phyloP scores from a whole-genome alignment of 1,140 invertebrate species.

The Drosophila kurseongensis region DNA sequence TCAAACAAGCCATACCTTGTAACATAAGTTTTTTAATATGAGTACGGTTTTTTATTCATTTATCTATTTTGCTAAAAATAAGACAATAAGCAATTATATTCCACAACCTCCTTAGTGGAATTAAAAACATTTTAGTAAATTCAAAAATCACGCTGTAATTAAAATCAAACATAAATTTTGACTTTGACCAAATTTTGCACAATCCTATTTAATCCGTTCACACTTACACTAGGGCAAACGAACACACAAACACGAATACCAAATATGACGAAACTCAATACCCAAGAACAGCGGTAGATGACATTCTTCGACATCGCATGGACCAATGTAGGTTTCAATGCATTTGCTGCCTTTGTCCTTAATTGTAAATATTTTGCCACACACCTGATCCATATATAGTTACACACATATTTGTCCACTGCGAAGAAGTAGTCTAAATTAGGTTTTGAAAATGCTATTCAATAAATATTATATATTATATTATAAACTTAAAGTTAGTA shows the following conservation, averaged over 20 bases:
- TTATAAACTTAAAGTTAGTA: no score
- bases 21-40: neutral
- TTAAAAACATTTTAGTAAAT: neutral
- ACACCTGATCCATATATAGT: conserved; percentile 65
- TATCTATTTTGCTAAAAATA: no score
- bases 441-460: no score
- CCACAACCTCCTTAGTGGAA: no score
- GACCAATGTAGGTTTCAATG: conserved; percentile 52
- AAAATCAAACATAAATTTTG: conserved; percentile 68
- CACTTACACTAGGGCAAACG: conserved; percentile 7
- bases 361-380: conserved; percentile 79
- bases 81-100: no score
- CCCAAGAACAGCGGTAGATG: conserved; percentile 27
- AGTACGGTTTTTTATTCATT: no score
- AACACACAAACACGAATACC: conserved; percentile 2
- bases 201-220: conserved; percentile 38
- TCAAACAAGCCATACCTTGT: no score
- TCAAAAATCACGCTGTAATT: conserved; percentile 50
- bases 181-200: conserved; percentile 23
- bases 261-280: conserved; percentile 43
- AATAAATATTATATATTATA: no score
- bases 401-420: conserved; percentile 16
- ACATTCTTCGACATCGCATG: conserved; percentile 8
- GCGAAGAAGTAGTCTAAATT: neutral
- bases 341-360: conserved; percentile 66